phyloP scores from a whole-genome alignment of 2,113 vertebrate genomes.

The Symphodus melops region DNA sequence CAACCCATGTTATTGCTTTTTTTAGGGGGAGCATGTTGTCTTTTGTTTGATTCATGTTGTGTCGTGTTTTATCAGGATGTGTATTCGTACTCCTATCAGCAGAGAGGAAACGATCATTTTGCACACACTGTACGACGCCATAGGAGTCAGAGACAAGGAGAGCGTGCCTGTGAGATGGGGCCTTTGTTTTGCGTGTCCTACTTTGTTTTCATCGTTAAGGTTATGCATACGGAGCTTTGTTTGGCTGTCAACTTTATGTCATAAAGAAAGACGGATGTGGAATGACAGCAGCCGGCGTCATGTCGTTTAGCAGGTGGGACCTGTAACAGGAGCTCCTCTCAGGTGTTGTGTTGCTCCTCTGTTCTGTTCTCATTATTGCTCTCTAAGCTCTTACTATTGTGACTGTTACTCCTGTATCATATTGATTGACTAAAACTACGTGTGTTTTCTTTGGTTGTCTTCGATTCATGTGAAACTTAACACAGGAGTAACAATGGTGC shows the following conservation, averaged over 20 bases:
- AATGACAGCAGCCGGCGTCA: constrained; percentile 20
- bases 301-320: constrained; percentile 53
- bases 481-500: not conserved
- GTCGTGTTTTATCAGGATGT: constrained; percentile 4
- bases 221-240: constrained; percentile 4
- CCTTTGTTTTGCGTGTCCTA: constrained; percentile 15
- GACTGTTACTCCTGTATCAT: constrained; percentile 8
- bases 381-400: constrained; percentile 8
- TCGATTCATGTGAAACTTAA: not conserved
- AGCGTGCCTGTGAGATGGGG: not conserved
- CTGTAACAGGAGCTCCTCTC: constrained; percentile 49
- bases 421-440: not conserved
- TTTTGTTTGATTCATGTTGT: constrained; percentile 14
- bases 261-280: constrained; percentile 34
- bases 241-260: constrained; percentile 21
- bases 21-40: not conserved
- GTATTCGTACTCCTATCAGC: not conserved
- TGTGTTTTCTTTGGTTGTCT: not conserved
- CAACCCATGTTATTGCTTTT: constrained; percentile 11
- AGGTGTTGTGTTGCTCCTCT: constrained; percentile 48
- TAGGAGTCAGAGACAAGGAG: constrained; percentile 31
- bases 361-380: constrained; percentile 31
- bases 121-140: constrained; percentile 16
- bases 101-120: constrained; percentile 39
- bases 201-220: not conserved